phyloP scores from a whole-genome alignment of 2,113 vertebrate genomes.

The Amphiprion ocellaris region DNA sequence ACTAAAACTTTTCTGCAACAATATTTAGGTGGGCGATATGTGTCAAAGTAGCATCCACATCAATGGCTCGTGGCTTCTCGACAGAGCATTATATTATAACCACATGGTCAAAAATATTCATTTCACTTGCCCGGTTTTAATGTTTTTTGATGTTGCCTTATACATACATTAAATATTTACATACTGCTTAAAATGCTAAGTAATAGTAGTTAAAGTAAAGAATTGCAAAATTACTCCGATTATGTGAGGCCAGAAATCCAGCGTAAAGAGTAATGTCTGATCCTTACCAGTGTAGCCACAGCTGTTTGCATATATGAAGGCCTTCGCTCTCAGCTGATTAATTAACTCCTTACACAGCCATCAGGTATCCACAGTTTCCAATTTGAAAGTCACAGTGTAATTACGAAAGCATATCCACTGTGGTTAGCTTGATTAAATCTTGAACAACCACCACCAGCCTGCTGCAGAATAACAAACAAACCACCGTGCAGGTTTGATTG shows the following conservation, averaged over 20 bases:
- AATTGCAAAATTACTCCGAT: not conserved
- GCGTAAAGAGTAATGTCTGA: constrained; percentile 8
- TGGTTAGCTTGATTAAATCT: constrained; percentile 49
- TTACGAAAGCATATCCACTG: constrained; percentile 31
- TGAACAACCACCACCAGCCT: constrained; percentile 12
- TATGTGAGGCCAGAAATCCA: not conserved
- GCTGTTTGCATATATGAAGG: constrained; percentile 8
- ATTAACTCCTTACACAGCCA: constrained; percentile 31
- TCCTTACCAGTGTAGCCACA: not conserved
- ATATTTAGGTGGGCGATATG: too few species aligned
- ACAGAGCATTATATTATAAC: too few species aligned
- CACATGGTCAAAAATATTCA: too few species aligned
- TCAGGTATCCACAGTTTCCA: constrained; percentile 38
- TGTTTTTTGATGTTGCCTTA: not conserved
- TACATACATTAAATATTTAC: not conserved
- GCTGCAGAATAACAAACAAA: constrained; percentile 32
- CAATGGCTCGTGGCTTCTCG: too few species aligned
- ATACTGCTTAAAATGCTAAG: not conserved
- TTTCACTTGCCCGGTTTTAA: too few species aligned
- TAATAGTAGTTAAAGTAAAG: not conserved
- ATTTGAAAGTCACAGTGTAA: constrained; percentile 45
- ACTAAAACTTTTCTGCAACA: not conserved
- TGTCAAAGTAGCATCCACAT: too few species aligned
- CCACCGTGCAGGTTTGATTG: not conserved
- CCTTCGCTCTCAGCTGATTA: constrained; percentile 25